phyloP scores from a whole-genome alignment of 1,140 invertebrate species.

The Saccostrea cuccullata region DNA sequence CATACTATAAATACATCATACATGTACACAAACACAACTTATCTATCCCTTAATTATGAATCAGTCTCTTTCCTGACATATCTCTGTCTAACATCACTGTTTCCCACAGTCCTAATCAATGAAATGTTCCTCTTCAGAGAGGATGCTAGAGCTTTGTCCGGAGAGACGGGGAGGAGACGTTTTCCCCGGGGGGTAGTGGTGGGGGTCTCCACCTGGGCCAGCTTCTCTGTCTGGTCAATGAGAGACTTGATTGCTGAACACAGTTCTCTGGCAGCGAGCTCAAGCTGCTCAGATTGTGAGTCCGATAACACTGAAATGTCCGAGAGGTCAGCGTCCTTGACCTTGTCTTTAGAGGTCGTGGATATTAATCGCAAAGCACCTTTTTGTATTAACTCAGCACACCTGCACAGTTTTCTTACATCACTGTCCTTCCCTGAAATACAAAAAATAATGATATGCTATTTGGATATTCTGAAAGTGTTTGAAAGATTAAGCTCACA shows the following conservation, averaged over 20 bases:
- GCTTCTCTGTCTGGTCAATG: slow-evolving; percentile 59
- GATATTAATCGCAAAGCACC: slow-evolving; percentile 60
- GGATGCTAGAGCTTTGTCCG: slow-evolving; percentile 49
- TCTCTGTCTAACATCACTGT: background rate
- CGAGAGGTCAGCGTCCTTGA: slow-evolving; percentile 43
- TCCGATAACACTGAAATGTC: slow-evolving; percentile 65
- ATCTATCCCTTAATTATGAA: background rate
- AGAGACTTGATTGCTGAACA: slow-evolving; percentile 56
- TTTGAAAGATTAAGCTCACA: too few species aligned
- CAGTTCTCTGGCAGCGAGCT: slow-evolving; percentile 65
- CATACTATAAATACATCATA: background rate
- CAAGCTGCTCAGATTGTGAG: slow-evolving; percentile 67
- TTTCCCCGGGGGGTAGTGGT: slow-evolving; percentile 46
- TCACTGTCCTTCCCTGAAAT: slow-evolving; percentile 62
- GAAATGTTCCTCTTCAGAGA: slow-evolving; percentile 42
- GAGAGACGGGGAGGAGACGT: slow-evolving; percentile 54
- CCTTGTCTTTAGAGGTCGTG: slow-evolving; percentile 52
- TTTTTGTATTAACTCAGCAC: slow-evolving; percentile 69
- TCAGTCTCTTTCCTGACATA: background rate
- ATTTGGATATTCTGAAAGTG: background rate
- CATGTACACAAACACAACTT: background rate
- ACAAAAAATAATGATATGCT: background rate
- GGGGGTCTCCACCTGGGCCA: background rate
- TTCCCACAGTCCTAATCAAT: slow-evolving; percentile 34
- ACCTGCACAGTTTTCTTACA: slow-evolving; percentile 62